Evolutionary conservation across 2,113 vertebrate species (phyloP), one percentile per base, ranked within the genome.

Genomic region (Tylochromis polylepis): DNA sequence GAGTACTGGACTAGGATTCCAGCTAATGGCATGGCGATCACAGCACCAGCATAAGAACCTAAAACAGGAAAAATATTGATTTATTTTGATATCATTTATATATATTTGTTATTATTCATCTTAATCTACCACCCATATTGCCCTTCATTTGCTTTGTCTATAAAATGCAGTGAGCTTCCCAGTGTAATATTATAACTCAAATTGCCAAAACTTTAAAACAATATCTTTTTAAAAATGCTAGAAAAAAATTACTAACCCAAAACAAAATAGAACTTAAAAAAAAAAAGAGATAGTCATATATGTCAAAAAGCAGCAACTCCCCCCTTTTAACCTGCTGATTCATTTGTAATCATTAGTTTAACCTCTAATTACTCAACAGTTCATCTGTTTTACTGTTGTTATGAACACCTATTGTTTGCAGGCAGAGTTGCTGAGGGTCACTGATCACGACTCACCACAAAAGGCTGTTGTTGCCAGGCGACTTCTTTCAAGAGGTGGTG

Each of bases 1-100:
- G 97, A 93, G 84, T 98, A 98, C 93, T 98, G 98, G 62, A 98
- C 98, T 16, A 98, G 93, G 60, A 98, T 95, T 4, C 97, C 98
- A 6, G 98, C 98, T 51, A 98, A 95, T 3, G 98, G 98, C 98
- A 98, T 98, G 46, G 98, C 98, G 9, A 98, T 97, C 85, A 98
- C 98, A 11, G 98, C 98, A 18, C 98, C 98, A 2, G 98, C 98
- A 3, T 98, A 98, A 46, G 97, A 98, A 72, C 98, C 97, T 98
- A 59, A 34, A 8, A 58, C 34, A 34, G 20, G 8, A 78, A 18
- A 38, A 15, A 79, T 9, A 24, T 22, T 12, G 27, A 18, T 62
- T 82, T 81, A 22, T 36, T 57, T 15, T 22, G 0, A 43, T 36
- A 8, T 41, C 1, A n/a, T 16, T 38, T 27, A 12, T 8, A 56